Evolutionary conservation across 2,888 invertebrate genomes (phyloP), one percentile per base, ranked within the genome.

Genomic region (Polyploca ridens): DNA sequence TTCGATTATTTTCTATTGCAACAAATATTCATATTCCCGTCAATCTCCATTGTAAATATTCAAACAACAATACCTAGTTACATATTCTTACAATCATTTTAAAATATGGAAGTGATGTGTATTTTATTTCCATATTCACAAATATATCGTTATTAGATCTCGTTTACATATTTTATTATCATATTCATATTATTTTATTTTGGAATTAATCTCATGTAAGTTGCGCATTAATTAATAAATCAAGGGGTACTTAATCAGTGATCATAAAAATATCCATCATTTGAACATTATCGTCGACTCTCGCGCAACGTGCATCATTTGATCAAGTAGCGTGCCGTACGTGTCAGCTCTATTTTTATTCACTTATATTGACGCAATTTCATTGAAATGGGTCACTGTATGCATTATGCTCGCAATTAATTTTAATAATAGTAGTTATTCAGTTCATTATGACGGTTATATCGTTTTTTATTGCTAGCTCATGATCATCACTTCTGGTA

Each of bases 341-440:
- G 58, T 63, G 69, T 72, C 72, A 71, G 63, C 65, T 69, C 73
- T 77, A 78, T 80, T 78, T 80, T 74, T 70, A 69, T 69, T 67
- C 63, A 64, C 64, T 66, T 74, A 70, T 71, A 76, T 65, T 72
- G 66, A 71, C 69, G 69, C 69, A 72, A 69, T 73, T 71, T 72
- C 70, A 79, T 78, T 75, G 70, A 65, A 67, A 68, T 69, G 71
- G 74, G 74, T 74, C 73, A 63, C 62, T 69, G 7, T 41, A 64
- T 68, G 65, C 66, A 71, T 74, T 69, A 73, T 69, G 72, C 69
- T 70, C 65, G 71, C 79, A 76, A 79, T 84, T 79, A 65, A 75
- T 77, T 74, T 63, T 76, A 75, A 80, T 83, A 74, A 66, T 66
- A 66, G 68, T 74, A 77, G 77, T 80, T 77, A 74, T 71, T 69